Evolutionary conservation across 2,797 vertebrate species (phyloP), one percentile per base, ranked within the genome.

Genomic region (Galaxias olidus): DNA sequence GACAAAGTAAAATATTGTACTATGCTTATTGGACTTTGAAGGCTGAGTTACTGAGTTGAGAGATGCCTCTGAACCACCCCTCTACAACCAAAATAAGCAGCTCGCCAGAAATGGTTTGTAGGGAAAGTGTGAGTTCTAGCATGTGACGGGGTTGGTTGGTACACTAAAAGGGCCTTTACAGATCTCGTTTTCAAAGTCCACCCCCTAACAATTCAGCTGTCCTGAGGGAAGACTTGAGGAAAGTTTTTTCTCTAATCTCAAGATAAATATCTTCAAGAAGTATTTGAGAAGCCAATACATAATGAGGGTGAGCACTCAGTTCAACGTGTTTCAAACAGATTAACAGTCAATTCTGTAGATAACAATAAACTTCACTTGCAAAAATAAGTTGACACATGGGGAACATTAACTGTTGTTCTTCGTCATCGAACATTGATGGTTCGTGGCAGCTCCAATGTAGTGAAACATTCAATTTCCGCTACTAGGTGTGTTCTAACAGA

Each of bases 401-500:
- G 18, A 86, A 82, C 87, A 88, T n/a, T 88, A 71, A 61, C 62
- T 56, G 63, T 46, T 59, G 70, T 88, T 82, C 88, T 82, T 85
- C 72, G 90, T 57, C 52, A 73, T 58, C 49, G 8, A 61, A 55
- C 50, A 43, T 56, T 43, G 53, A 71, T 47, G 10, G 41, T 75
- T 43, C 62, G 60, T 60, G 85, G 86, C 89, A 86, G 63, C 66
- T 60, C 15, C 41, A 41, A 20, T 41, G 56, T 47, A 55, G 46
- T 45, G 54, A 67, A 65, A 66, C 40, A 41, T 61, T 69, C 52
- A 20, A 42, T 59, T 69, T 45, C 48, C 49, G 44, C 42, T 53
- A 69, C 88, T 81, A 79, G 90, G 79, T 91, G 89, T 89, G 81
- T 89, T 88, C 80, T 81, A 80, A 86, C 82, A 90, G 90, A 92